Evolutionary conservation across 2,797 vertebrate species (phyloP).

Genomic region (Bucorvus abyssinicus): DNA sequence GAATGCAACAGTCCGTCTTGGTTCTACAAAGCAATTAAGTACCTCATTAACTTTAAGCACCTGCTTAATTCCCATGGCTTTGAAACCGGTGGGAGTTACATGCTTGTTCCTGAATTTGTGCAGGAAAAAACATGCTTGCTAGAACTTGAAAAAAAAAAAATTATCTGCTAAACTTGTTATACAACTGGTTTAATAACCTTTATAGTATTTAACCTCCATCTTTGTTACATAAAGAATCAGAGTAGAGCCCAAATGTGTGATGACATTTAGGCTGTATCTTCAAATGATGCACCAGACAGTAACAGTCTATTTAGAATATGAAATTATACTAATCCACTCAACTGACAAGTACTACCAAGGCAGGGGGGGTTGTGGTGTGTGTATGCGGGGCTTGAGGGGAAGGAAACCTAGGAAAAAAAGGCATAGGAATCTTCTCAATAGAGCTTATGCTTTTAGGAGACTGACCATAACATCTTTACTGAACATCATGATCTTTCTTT

Average conservation of each 20-base stretch:
- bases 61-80: slow-evolving; percentile 52
- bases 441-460: background rate
- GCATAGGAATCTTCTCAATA: background rate
- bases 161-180: background rate
- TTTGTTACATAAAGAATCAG: background rate
- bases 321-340: background rate
- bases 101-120: slow-evolving; percentile 9
- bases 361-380: no score
- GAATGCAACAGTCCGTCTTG: slow-evolving; percentile 30
- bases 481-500: background rate
- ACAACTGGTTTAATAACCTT: background rate
- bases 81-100: slow-evolving; percentile 44
- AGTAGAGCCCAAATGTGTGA: background rate
- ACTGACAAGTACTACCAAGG: background rate
- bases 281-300: background rate
- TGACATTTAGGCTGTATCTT: background rate
- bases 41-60: slow-evolving; percentile 62
- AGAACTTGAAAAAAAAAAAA: background rate
- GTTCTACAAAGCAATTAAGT: slow-evolving; percentile 59
- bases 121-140: background rate
- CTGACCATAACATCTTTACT: background rate
- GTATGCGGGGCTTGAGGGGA: no score
- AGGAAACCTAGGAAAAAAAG: background rate
- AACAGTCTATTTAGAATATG: background rate
- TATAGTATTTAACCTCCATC: background rate